Evolutionary conservation across 2,888 invertebrate species (phyloP).

Genomic region (Zeuzera pyrina): DNA sequence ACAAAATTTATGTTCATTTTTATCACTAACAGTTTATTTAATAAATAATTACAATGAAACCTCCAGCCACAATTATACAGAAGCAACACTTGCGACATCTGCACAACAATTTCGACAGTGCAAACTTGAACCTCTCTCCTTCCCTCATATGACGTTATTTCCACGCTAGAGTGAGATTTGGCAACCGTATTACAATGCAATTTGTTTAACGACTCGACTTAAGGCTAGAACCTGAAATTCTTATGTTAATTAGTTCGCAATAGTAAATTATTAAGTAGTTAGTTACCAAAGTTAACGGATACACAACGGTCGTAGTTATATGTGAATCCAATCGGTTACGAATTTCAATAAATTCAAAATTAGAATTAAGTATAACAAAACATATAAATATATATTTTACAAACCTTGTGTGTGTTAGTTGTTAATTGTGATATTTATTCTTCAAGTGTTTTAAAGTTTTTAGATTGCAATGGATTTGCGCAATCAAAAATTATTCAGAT

Average conservation of each 20-base stretch:
- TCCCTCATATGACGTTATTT: conserved; percentile 28
- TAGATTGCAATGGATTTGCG: conserved; percentile 64
- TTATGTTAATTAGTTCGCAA: conserved; percentile 67
- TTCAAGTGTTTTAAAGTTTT: too few species aligned
- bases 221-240: conserved; percentile 67
- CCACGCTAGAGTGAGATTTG: conserved; percentile 41
- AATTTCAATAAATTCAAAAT: too few species aligned
- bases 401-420: too few species aligned
- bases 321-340: too few species aligned
- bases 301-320: too few species aligned
- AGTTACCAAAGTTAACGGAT: too few species aligned
- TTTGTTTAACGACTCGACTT: conserved; percentile 48
- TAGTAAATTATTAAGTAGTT: conserved; percentile 53
- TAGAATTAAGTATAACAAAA: too few species aligned
- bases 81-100: conserved; percentile 24
- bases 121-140: conserved; percentile 27
- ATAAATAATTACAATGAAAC: conserved; percentile 3
- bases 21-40: too few species aligned
- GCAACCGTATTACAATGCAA: conserved; percentile 40
- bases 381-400: too few species aligned
- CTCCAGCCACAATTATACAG: conserved; percentile 1
- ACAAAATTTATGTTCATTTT: too few species aligned
- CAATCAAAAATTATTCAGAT: conserved; percentile 43
- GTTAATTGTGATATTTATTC: too few species aligned
- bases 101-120: conserved; percentile 42